A percentile compares a stretch with the other conserved stretches of the same genome.
phyloP scores from a whole-genome alignment of 2,888 invertebrate genomes.

The Drosophila mimetica region DNA sequence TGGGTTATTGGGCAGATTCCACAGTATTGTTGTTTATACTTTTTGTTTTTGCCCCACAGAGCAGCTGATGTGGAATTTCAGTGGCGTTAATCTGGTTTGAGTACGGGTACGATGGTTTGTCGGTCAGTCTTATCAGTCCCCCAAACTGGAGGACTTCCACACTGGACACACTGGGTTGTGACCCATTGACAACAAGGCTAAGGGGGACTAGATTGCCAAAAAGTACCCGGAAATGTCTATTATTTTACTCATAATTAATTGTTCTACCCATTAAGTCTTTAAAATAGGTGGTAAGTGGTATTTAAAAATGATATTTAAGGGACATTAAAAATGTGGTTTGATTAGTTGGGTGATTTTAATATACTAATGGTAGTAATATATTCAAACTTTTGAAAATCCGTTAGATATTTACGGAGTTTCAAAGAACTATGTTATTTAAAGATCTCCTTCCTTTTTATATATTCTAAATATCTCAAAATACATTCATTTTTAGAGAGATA shows the following conservation, averaged over 20 bases:
- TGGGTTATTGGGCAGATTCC: constrained; percentile 48
- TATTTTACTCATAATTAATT: not conserved
- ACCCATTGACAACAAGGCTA: constrained; percentile 13
- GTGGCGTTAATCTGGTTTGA: constrained; percentile 4
- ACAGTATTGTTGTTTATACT: constrained; percentile 26
- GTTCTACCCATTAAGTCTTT: not conserved
- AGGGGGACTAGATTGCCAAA: constrained; percentile 10
- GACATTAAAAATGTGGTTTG: too few relatives aligned
- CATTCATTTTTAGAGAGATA: too few relatives aligned
- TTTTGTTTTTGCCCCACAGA: constrained; percentile 26
- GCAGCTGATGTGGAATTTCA: constrained; percentile 24
- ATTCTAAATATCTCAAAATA: too few relatives aligned
- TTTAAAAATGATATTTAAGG: not conserved
- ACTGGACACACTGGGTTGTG: constrained; percentile 9
- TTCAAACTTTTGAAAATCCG: too few relatives aligned
- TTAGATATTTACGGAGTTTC: too few relatives aligned
- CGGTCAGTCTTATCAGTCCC: constrained; percentile 14
- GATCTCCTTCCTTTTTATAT: too few relatives aligned
- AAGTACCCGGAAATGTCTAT: constrained; percentile 10
- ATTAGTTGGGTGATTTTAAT: too few relatives aligned
- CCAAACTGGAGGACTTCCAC: constrained; percentile 19
- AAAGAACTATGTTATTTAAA: too few relatives aligned
- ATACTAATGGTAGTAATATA: too few relatives aligned
- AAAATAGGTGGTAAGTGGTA: not conserved
- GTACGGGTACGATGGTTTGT: constrained; percentile 6